Base-by-base conservation (phyloP, 2,888 invertebrate species). In the Argynnis bischoffii region DNA sequence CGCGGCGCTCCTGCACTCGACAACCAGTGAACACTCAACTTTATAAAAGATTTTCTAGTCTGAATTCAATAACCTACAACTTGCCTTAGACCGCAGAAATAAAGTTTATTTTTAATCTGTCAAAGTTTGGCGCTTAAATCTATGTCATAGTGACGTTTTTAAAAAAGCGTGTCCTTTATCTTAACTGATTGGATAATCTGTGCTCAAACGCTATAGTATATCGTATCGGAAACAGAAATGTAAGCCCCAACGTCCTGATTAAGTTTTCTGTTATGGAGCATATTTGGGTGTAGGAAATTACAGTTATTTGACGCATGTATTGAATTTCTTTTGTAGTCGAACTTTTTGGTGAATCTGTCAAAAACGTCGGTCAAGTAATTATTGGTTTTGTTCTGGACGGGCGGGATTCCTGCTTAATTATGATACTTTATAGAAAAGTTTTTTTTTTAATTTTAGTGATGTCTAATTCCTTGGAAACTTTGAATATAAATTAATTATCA, bases 111-210 rank as follows among this genome's bases (percentile, higher is more conserved):
- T 66, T 85, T 51, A 11, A 80, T 77, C 69, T 74, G 75, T 75
- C 71, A 79, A 72, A 75, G 74, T 81, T 81, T 82, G 86, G 81
- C 84, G 82, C 74, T 77, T 84, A 82, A 48, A 69, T 51, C 48
- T 79, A 2, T 78, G 72, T 69, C 64, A 74, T 78, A 79, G 80
- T 81, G 77, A 74, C 69, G 69, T 8, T 15, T 67, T 55, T 72
- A 70, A 92, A 91, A 90, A 92, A 91, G 89, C 90, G 90, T 90
- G 89, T 88, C 88, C 86, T 90, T 91, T 92, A 92, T 92, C 92
- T 91, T 92, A 90, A 90, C 92, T 92, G 92, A 92, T 92, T 92
- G 92, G 92, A 90, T 92, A 92, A 92, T 92, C 92, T 92, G 88
- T 90, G 84, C 85, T 92, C 91, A 91, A 92, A 91, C 82, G 90